Evolutionary conservation across 2,113 vertebrate genomes (phyloP), one percentile per base, ranked within the genome.

Genomic region (Scytalopus superciliaris): DNA sequence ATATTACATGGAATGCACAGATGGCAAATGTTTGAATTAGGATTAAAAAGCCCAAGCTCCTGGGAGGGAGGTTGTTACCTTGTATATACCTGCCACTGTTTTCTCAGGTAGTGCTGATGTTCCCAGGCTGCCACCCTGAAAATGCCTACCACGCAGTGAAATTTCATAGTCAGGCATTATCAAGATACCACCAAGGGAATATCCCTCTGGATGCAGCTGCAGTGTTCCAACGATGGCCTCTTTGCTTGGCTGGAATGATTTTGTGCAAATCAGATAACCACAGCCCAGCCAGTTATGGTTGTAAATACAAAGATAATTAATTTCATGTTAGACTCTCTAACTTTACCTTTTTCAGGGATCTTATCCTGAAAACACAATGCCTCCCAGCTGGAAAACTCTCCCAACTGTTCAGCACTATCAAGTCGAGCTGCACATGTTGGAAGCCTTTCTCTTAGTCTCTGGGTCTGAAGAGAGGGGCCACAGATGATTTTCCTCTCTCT

Each of bases 1-100:
- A n/a, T 84, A 55, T 76, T 92, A 59, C 53, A 14, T 13, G 25
- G 73, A 89, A 64, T 0, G 3, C 84, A 73, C 60, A 93, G 76
- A 81, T 92, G 68, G 83, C 59, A 84, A 78, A 89, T 68, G 78
- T 91, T 91, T 89, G 85, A 87, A 74, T 86, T 59, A 87, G 75
- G n/a, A 93, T 93, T 80, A 24, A 63, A 80, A 90, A 64, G 14
- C 62, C 50, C 17, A 40, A 89, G n/a, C 60, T 93, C 31, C 68
- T 87, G 80, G 69, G 76, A 60, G 52, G 35, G 35, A 87, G 52
- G 44, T 59, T 67, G 55, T 49, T 90, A 9, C 30, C 69, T 69
- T 59, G 28, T 45, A 8, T 10, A 7, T 89, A 94, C 80, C 80
- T 84, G 88, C 2, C 5, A 35, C 12, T 16, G 33, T 68, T 93